Conservation (phyloP, 2,797 vertebrate genomes). For the Lutjanus campechanus region DNA sequence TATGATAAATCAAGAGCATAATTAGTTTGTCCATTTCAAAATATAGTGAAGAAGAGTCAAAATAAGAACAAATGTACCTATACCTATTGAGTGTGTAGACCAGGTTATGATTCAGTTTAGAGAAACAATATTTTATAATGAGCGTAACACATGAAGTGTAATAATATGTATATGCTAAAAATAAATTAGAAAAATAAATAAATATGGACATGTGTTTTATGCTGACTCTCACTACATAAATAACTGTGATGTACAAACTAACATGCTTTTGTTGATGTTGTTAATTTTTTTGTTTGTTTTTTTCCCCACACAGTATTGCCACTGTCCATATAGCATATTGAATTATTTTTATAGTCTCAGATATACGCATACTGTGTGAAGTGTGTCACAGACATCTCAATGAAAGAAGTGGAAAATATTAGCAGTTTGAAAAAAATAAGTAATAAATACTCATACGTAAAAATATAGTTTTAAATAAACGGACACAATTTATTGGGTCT, state of each 20-base stretch:
- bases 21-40: background rate
- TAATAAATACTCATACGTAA: background rate
- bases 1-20: background rate
- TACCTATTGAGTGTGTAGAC: background rate
- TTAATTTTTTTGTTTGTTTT: too few relatives aligned
- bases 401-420: background rate
- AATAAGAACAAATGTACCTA: background rate
- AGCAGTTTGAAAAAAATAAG: background rate
- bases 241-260: background rate
- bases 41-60: background rate
- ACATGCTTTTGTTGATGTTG: background rate
- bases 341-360: background rate
- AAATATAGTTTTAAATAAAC: background rate
- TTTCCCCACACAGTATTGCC: background rate
- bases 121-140: background rate
- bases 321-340: too few relatives aligned
- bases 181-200: background rate
- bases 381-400: background rate
- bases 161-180: background rate
- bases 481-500: background rate
- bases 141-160: background rate
- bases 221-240: background rate
- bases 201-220: background rate
- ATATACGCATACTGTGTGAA: background rate
- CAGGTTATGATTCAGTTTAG: background rate